These are phyloP conservation scores for Diabrotica virgifera DNA, from an alignment of 1,140 invertebrate genomes.

Conservation along the genomic window DNA sequence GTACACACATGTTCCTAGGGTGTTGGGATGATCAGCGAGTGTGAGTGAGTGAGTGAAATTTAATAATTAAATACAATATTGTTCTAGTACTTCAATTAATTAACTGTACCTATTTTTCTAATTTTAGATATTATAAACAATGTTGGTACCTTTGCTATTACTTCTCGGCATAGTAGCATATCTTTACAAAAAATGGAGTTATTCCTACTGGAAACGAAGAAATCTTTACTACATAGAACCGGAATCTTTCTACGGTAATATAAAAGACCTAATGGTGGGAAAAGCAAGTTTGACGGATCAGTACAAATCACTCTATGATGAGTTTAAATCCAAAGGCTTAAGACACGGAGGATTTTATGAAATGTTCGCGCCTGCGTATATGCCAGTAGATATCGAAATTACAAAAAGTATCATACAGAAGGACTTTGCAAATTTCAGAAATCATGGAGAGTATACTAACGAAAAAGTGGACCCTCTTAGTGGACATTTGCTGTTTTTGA, in stretches of 20 bases:
- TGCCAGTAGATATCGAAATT: slow-evolving; percentile 50
- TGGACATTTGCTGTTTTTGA: slow-evolving; percentile 50
- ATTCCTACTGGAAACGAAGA: slow-evolving; percentile 47
- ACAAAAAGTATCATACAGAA: slow-evolving; percentile 51
- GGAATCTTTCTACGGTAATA: slow-evolving; percentile 42
- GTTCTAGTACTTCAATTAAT: background rate
- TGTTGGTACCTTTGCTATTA: background rate
- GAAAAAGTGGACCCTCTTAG: slow-evolving; percentile 50
- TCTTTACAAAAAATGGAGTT: slow-evolving; percentile 35
- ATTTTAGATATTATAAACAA: slow-evolving; percentile 26
- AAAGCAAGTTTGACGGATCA: slow-evolving; percentile 5
- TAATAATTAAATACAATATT: no score
- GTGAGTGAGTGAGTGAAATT: no score
- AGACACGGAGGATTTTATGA: slow-evolving; percentile 23
- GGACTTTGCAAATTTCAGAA: slow-evolving; percentile 52
- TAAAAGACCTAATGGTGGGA: slow-evolving; percentile 31
- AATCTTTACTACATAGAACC: slow-evolving; percentile 46
- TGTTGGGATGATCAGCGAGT: no score
- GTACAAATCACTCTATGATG: slow-evolving; percentile 7
- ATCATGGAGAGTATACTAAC: slow-evolving; percentile 47
- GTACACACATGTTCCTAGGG: no score
- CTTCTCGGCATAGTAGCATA: background rate
- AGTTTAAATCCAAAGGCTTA: slow-evolving; percentile 12
- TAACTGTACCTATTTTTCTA: slow-evolving; percentile 42
- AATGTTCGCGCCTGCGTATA: slow-evolving; percentile 19